Evolutionary conservation across 2,797 vertebrate genomes (phyloP).

Genomic region (Diceros bicornis): DNA sequence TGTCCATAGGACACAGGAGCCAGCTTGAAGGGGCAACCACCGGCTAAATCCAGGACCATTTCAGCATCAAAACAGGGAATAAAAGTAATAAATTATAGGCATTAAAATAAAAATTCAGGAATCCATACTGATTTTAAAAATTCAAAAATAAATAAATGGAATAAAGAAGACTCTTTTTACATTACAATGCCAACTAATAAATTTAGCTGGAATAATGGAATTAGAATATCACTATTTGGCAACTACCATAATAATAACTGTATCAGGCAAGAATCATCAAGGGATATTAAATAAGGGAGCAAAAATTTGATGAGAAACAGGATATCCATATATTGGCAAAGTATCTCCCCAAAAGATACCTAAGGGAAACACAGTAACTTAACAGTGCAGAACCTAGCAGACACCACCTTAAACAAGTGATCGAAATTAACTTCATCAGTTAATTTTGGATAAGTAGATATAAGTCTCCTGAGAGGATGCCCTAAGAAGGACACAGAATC

Average conservation of each 20-base stretch:
- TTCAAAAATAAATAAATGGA: background rate
- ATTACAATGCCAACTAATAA: background rate
- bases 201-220: background rate
- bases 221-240: background rate
- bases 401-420: background rate
- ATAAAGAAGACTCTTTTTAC: background rate
- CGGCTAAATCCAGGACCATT: background rate
- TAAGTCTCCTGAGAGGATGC: background rate
- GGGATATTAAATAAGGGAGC: background rate
- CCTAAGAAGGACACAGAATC: background rate
- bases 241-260: background rate
- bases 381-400: background rate
- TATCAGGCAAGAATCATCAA: background rate
- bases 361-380: background rate
- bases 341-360: background rate
- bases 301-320: conserved; percentile 29
- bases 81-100: background rate
- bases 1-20: background rate
- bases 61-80: background rate
- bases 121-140: background rate
- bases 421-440: background rate
- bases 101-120: background rate
- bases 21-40: background rate
- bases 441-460: background rate
- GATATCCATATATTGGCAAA: background rate